Base-by-base conservation (phyloP, 1,140 invertebrate species). In the Heliconius eleuchia region DNA sequence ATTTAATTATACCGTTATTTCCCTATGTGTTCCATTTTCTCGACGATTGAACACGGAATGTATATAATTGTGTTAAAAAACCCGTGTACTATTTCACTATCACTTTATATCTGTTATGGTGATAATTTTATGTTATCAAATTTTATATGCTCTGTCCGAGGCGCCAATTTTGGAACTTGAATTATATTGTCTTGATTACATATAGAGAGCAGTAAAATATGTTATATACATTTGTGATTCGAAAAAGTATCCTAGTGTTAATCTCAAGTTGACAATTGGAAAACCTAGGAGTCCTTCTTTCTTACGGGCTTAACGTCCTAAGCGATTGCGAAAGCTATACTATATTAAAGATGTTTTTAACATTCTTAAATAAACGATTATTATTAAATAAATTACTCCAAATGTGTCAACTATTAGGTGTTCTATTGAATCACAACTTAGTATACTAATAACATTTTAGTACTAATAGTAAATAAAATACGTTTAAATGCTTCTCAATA, bases 221-320 rank as follows among this genome's bases (percentile, higher is more conserved):
- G 2, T 66, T 66, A 23, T 23, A 23, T 23, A 9, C 2, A 60
- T 66, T 66, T 27, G 23, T 27, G 57, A 27, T 66, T 66, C 3
- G 23, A 16, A 30, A 66, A 66, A 27, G n/a, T 57, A 57, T 23
- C n/a, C 60, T 23, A 66, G n/a, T 11, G 42, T 50, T 72, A 71
- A 70, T 72, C 34, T 39, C 76, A 72, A 27, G 34, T 73, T 60
- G 34, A 73, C 60, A 76, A 23, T 80, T 72, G 74, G 78, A 82
- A 82, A 82, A 66, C 76, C 78, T 82, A 82, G 78, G 80, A 78
- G 50, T 82, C 80, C 55, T 82, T 81, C 55, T 80, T 80, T 74
- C 70, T 55, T 66, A 70, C 39, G 60, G 72, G 70, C 66, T 78
- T 74, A 66, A 78, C 34, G 70, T 39, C 11, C 60, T 19, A 30